phyloP scores from a whole-genome alignment of 2,113 vertebrate species.

The Alligator mississippiensis region DNA sequence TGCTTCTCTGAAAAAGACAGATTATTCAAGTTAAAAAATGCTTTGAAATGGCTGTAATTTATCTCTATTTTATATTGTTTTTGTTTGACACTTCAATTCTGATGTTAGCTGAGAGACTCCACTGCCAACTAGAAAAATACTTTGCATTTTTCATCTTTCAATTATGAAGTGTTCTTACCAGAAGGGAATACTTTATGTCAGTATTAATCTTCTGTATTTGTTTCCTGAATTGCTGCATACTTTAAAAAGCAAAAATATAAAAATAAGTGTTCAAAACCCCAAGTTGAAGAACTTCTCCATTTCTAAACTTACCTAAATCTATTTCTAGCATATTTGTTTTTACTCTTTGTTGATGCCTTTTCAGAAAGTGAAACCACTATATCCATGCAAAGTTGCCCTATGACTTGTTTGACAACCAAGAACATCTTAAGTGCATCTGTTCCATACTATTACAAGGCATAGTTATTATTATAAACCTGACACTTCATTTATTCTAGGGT shows the following conservation, averaged over 20 bases:
- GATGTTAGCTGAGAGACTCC: not conserved
- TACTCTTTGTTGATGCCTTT: not conserved
- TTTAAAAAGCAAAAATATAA: too few relatives aligned
- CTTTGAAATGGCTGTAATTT: not conserved
- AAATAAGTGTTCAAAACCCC: not conserved
- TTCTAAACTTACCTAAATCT: not conserved
- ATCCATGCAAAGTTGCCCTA: not conserved
- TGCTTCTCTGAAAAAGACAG: constrained; percentile 87
- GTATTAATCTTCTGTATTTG: not conserved
- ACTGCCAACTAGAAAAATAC: accelerated
- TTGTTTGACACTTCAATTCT: not conserved
- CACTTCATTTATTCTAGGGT: not conserved
- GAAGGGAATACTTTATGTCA: not conserved
- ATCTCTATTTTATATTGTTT: not conserved
- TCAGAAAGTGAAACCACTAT: not conserved
- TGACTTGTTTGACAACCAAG: not conserved
- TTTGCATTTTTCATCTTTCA: not conserved
- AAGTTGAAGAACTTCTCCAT: not conserved
- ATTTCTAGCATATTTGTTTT: not conserved
- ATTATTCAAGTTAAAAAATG: not conserved
- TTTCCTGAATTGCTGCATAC: not conserved
- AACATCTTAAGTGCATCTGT: not conserved
- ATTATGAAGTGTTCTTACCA: not conserved
- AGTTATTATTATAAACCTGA: not conserved
- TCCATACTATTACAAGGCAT: not conserved